Evolutionary conservation across 1,140 invertebrate species (phyloP).

Genomic region (Cherax quadricarinatus): DNA sequence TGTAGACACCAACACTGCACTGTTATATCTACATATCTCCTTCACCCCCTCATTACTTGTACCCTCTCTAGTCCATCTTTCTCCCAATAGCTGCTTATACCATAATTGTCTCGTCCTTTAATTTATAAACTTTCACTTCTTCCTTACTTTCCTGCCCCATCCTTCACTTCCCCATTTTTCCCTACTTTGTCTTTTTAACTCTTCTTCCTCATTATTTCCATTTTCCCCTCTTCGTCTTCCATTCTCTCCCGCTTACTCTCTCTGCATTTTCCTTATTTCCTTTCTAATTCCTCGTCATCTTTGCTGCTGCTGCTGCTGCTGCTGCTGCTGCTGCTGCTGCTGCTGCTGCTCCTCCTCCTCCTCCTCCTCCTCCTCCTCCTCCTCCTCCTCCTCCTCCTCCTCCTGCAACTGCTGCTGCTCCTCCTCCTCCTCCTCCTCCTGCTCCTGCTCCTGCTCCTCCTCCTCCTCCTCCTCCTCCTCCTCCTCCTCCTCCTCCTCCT

Average conservation of each 20-base stretch:
- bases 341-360: neutral
- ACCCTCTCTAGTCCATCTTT: no score
- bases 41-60: neutral
- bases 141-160: no score
- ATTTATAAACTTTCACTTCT: no score
- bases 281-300: no score
- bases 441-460: neutral
- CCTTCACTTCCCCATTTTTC: neutral
- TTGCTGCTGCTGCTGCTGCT: no score
- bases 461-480: neutral
- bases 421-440: neutral
- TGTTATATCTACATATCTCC: neutral
- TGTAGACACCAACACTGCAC: no score
- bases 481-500: no score
- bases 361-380: no score
- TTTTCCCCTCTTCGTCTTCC: neutral
- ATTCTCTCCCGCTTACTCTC: neutral
- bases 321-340: no score
- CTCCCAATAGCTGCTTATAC: no score
- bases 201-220: neutral
- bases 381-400: no score
- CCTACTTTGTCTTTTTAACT: constrained; percentile 4
- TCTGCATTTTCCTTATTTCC: neutral
- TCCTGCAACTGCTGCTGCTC: neutral
- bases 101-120: no score